Percentiles rank a stretch among this genome's conserved stretches.
Evolutionary conservation across 2,888 invertebrate species (phyloP).

Genomic region (Caenorhabditis drosophilae): DNA sequence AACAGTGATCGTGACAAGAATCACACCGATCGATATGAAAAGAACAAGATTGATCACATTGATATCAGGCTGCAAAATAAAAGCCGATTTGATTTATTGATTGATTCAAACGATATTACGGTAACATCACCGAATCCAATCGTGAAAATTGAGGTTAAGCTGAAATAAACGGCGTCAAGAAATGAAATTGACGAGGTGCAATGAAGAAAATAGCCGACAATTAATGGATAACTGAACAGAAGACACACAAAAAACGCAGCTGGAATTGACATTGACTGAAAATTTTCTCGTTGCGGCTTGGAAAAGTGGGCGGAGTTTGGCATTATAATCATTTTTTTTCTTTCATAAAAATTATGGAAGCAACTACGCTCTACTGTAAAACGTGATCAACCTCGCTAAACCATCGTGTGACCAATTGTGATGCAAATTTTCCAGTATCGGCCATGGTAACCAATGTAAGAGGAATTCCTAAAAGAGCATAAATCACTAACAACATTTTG

Average conservation of each 20-base stretch:
- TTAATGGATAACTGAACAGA: constrained; percentile 43
- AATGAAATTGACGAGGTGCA: constrained; percentile 33
- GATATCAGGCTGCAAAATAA: constrained; percentile 45
- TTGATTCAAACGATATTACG: constrained; percentile 14
- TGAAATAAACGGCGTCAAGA: constrained; percentile 51
- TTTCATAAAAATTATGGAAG: no score
- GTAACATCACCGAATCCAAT: constrained; percentile 55
- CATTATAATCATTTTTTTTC: no score
- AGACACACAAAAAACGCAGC: constrained; percentile 46
- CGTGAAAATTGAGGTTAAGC: constrained; percentile 53
- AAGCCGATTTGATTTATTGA: not conserved
- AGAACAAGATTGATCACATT: constrained; percentile 48
- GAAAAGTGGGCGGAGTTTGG: no score
- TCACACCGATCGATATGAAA: constrained; percentile 49
- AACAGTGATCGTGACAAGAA: constrained; percentile 53
- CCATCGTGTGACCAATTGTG: constrained; percentile 42
- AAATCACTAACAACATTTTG: constrained; percentile 33
- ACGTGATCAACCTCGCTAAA: constrained; percentile 49
- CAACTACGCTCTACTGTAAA: no score
- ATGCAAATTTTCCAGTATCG: constrained; percentile 54
- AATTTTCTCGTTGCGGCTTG: not conserved
- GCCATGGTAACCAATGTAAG: constrained; percentile 55
- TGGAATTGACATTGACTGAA: constrained; percentile 46
- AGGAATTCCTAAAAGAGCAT: constrained; percentile 52
- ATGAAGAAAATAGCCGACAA: constrained; percentile 41